Base-by-base conservation (phyloP, 2,113 vertebrate species). In the Parus major region DNA sequence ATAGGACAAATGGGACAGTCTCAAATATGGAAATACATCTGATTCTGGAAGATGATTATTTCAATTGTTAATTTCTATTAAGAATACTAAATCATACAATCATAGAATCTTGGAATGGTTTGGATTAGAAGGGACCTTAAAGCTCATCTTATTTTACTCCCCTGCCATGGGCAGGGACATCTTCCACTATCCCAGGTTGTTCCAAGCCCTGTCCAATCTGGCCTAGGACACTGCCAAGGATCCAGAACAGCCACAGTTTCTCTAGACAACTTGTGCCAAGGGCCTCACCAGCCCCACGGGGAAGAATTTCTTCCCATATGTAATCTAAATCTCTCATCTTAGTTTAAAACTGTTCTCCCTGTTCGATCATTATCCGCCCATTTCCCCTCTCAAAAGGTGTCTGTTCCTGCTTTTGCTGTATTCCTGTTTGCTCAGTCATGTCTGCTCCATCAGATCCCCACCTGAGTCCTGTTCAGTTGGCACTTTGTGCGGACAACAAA, bases 401-500 rank as follows among this genome's bases (percentile, higher is more conserved):
- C 59, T 2, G 0, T 33, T 55, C 33, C 64, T 55, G 69, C 65
- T n/a, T 68, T 72, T 33, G 21, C 4, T 12, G 24, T 1, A 1
- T 19, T 89, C 44, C 81, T 72, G 49, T 57, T 53, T 23, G 31
- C 41, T 72, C 70, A 69, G 82, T 36, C n/a, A 13, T 2, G 1
- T 59, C 36, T 82, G 87, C 50, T 53, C n/a, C 2, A 1, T 7
- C 68, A 42, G 52, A 19, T 36, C 36, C 95, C 98, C 95, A 99
- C 99, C 98, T 98, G 99, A 72, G 97, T 98, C 94, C 98, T 97
- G 97, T 97, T 98, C 89, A 98, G 97, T 82, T 98, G 98, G 97
- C 99, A 99, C 96, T 98, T 98, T 57, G 98, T 98, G 60, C 98
- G 98, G 80, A 98, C 97, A 44, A 98, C 98, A 78, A 99, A 98